These are phyloP conservation scores for Zoanthus solanderi DNA, from an alignment of 92 coral and sea anemone species.

Conservation along the genomic window DNA sequence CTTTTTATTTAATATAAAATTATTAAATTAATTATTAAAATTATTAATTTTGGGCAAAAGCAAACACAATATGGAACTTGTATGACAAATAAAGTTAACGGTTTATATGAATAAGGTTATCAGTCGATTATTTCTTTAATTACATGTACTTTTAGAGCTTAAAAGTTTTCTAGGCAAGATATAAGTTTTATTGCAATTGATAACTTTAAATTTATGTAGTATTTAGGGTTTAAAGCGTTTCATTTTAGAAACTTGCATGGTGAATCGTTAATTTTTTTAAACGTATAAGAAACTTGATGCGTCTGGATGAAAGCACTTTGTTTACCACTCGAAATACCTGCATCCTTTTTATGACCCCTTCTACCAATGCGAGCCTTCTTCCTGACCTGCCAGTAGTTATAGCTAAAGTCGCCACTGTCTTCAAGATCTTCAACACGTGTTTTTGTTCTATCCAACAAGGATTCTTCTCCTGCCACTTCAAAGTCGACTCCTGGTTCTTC, in stretches of 20 bases:
- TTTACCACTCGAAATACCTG: slow-evolving; percentile 34
- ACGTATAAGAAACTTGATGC: not conserved
- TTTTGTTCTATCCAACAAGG: slow-evolving; percentile 13
- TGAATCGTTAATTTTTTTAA: not conserved
- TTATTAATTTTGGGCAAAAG: too few species aligned
- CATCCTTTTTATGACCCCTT: slow-evolving; percentile 15
- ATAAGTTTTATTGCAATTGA: not conserved
- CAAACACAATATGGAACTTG: too few species aligned
- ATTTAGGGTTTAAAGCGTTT: not conserved
- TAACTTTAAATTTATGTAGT: not conserved
- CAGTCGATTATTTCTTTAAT: too few species aligned
- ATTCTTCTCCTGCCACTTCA: not conserved
- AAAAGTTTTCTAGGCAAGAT: too few species aligned
- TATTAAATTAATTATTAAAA: too few species aligned
- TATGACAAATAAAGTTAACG: too few species aligned
- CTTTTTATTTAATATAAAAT: too few species aligned
- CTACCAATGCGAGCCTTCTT: slow-evolving; percentile 44
- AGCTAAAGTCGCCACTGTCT: not conserved
- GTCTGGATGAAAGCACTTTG: slow-evolving; percentile 37
- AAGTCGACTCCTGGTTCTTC: not conserved
- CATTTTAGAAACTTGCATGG: not conserved
- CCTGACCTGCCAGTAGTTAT: slow-evolving; percentile 37
- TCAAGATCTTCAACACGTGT: slow-evolving; percentile 12
- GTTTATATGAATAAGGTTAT: too few species aligned
- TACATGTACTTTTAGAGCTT: too few species aligned